Base-by-base conservation (phyloP, 2,113 vertebrate species). In the Scomber scombrus region DNA sequence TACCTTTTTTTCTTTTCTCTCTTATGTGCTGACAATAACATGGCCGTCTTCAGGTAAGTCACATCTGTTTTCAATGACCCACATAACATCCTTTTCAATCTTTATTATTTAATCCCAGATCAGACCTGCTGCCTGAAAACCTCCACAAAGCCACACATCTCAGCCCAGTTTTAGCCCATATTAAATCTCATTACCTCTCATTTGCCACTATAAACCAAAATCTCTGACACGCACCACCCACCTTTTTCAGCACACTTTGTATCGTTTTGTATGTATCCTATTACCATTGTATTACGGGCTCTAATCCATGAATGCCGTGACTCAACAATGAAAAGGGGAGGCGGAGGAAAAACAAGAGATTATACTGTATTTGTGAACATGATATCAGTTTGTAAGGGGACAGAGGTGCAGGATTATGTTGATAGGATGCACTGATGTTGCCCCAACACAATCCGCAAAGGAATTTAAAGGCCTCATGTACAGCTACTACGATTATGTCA, bases 31-130 rank as follows among this genome's bases (percentile, higher is more conserved):
- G 81, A 79, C 55, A 11, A 45, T 57, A n/a, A 50, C 54, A 1
- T 62, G 34, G 2, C 14, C 21, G 66, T 63, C 56, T 87, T 57
- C 78, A 93, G 91, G 91, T 91, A 88, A 92, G 89, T 90, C 65
- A 0, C 2, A 29, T 66, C 0, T 55, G 69, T 80, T 77, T 65
- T 68, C 34, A 57, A 12, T 64, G 63, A 82, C 56, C 52, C 29
- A 46, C 40, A 19, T 75, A 49, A 72, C 62, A 50, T 47, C 19
- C 3, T 65, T 40, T 62, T 69, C 52, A 14, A 50, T 79, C 51
- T 70, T 13, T 61, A 1, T 18, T 5, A 66, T 56, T 2, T 88
- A 72, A 87, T 85, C 78, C 65, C 51, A 81, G 58, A 86, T 91
- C 79, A 84, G 67, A 51, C 14, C 12, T 52, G 16, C 63, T 52